Conservation (phyloP, 2,113 vertebrate species). For the Diphyllodes magnificus region DNA sequence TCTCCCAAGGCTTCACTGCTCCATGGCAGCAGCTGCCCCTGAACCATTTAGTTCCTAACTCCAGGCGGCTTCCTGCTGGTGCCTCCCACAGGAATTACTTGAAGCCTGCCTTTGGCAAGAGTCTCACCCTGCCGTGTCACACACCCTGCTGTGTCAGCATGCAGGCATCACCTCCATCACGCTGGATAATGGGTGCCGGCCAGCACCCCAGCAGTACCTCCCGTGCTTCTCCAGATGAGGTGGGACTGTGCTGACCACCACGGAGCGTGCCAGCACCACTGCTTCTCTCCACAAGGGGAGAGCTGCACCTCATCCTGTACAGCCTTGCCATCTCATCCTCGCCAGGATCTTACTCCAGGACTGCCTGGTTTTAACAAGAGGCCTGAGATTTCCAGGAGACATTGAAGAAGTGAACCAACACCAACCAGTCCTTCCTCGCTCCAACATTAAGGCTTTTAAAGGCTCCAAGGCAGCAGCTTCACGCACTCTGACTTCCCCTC, state of each 20-base stretch:
- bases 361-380: not conserved
- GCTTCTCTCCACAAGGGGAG: not conserved
- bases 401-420: not conserved
- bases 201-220: not conserved
- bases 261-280: rapidly evolving
- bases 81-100: not conserved
- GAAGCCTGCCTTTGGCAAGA: rapidly evolving
- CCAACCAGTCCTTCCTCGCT: not conserved
- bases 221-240: not conserved
- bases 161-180: not conserved
- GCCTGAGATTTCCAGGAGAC: not conserved
- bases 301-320: not conserved
- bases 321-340: not conserved
- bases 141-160: not conserved
- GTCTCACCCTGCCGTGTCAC: not conserved
- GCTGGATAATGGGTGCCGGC: not conserved
- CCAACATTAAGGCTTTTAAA: not conserved
- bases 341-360: not conserved
- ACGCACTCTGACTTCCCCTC: not conserved
- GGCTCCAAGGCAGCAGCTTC: not conserved
- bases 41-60: not conserved
- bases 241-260: not conserved
- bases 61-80: not conserved
- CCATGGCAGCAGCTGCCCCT: not conserved
- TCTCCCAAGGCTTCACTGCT: not conserved